These are phyloP conservation scores for Enteromius argenteus DNA, from an alignment of 2,797 vertebrate species.

Conservation along the genomic window DNA sequence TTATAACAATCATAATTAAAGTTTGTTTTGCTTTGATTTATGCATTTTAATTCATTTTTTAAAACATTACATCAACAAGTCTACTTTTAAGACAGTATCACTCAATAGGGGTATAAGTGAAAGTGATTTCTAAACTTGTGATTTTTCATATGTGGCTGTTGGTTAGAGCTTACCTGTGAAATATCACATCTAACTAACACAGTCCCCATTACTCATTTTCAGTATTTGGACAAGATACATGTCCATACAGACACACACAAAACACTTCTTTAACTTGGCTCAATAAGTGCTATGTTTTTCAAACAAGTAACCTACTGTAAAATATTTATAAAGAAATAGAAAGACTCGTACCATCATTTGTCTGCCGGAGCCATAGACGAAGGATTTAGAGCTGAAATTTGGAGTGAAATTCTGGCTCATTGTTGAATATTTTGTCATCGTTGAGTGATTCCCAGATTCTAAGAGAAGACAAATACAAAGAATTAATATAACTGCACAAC, in stretches of 20 bases:
- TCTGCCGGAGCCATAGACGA: slow-evolving; percentile 66
- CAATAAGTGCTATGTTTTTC: not conserved
- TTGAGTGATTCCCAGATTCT: slow-evolving; percentile 75
- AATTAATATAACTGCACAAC: slow-evolving; percentile 49
- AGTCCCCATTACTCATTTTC: slow-evolving; percentile 29
- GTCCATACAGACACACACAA: not conserved
- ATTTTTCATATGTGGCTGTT: slow-evolving; percentile 68
- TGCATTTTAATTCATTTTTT: not conserved
- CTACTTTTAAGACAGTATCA: not conserved
- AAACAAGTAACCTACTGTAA: not conserved
- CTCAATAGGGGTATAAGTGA: slow-evolving; percentile 17
- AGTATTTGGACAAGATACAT: slow-evolving; percentile 29
- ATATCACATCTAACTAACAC: slow-evolving; percentile 69
- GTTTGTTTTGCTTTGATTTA: not conserved
- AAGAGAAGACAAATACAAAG: slow-evolving; percentile 34
- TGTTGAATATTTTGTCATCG: slow-evolving; percentile 73
- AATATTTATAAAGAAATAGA: not conserved
- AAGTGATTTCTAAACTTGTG: slow-evolving; percentile 35
- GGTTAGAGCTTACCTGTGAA: slow-evolving; percentile 65
- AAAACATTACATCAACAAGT: not conserved
- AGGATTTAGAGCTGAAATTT: slow-evolving; percentile 78
- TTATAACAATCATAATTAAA: no score
- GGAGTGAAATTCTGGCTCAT: slow-evolving; percentile 62
- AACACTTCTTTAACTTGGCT: not conserved
- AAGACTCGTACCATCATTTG: slow-evolving; percentile 73